Evolutionary conservation across 2,797 vertebrate species (phyloP).

Genomic region (Coendou prehensilis): DNA sequence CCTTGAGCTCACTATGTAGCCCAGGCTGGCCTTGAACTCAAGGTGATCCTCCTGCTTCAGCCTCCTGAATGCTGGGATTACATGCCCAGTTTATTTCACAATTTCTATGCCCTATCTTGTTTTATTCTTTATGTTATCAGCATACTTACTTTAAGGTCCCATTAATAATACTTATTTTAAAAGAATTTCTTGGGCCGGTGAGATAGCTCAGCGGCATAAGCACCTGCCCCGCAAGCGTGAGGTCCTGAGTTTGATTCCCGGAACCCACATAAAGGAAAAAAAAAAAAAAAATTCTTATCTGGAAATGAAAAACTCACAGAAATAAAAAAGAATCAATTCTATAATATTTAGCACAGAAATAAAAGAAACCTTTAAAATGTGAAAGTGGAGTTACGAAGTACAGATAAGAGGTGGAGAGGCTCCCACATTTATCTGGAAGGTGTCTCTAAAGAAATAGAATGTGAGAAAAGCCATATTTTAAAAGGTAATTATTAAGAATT

Average conservation of each 20-base stretch:
- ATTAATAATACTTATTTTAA: not conserved
- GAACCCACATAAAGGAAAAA: no score
- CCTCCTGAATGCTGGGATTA: no score
- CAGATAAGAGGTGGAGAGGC: not conserved
- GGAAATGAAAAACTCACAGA: slow-evolving; percentile 9
- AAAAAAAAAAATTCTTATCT: not conserved
- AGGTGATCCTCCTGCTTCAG: no score
- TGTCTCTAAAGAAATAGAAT: slow-evolving; percentile 33
- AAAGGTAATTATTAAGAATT: slow-evolving; percentile 50
- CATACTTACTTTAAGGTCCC: not conserved
- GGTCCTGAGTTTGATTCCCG: no score
- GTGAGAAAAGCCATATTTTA: slow-evolving; percentile 22
- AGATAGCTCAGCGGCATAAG: no score
- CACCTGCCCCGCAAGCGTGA: no score
- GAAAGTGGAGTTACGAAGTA: slow-evolving; percentile 11
- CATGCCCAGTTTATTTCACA: not conserved
- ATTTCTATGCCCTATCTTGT: not conserved
- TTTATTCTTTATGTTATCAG: not conserved
- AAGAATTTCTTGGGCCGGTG: not conserved
- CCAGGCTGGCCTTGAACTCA: not conserved
- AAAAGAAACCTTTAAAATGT: slow-evolving; percentile 39
- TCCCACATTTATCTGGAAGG: not conserved
- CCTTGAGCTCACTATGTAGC: not conserved
- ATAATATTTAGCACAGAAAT: not conserved
- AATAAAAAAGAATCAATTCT: slow-evolving; percentile 27